Conservation (phyloP, 2,797 vertebrate genomes). For the Pempheris klunzingeri region DNA sequence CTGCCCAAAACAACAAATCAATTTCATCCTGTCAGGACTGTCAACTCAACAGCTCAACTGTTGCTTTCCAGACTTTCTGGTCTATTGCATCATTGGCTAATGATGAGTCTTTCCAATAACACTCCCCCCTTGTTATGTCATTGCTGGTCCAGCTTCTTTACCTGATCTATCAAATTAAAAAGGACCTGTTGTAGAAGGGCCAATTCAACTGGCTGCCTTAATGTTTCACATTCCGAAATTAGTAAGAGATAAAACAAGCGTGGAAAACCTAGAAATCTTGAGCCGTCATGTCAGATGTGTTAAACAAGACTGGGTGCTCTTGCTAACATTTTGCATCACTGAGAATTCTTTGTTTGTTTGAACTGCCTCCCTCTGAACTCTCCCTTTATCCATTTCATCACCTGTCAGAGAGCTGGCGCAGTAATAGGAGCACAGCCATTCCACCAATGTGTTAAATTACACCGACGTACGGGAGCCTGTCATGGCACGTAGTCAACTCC, state of each 20-base stretch:
- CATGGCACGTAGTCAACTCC: conserved; percentile 25
- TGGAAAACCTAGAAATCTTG: background rate
- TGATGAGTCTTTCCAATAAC: no score
- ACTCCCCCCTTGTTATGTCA: no score
- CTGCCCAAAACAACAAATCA: no score
- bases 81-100: no score
- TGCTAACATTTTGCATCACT: conserved; percentile 61
- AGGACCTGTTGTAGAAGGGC: background rate
- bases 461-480: conserved; percentile 41
- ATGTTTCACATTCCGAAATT: background rate
- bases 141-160: background rate
- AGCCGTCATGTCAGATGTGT: background rate
- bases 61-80: no score
- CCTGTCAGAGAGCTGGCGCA: conserved; percentile 40
- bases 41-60: no score
- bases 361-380: conserved; percentile 54
- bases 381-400: conserved; percentile 60
- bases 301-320: conserved; percentile 25
- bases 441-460: conserved; percentile 47
- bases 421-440: conserved; percentile 26
- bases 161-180: background rate
- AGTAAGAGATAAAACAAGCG: conserved; percentile 4
- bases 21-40: no score
- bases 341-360: conserved; percentile 54
- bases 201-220: no score